Evolutionary conservation across 2,797 vertebrate genomes (phyloP), one percentile per base, ranked within the genome.

Genomic region (Diplodus puntazzo): DNA sequence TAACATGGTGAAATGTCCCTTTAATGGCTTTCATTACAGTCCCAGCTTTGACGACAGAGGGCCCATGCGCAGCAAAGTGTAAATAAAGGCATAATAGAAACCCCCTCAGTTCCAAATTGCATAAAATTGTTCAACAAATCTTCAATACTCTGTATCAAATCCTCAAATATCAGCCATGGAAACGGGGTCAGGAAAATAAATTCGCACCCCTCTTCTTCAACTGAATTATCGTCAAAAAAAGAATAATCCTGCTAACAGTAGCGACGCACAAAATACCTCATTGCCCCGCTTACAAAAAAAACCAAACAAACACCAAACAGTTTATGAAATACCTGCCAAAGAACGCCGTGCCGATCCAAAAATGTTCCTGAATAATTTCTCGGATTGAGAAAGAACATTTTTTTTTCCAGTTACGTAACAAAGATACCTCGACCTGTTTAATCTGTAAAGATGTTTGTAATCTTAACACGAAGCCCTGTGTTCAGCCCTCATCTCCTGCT

Each of bases 101-200:
- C 34, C 50, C 53, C 30, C 69, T 69, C 39, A 53, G 3, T 73
- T 75, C 42, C 61, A 73, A 88, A 84, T 69, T 76, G 70, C 80
- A 87, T 88, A 52, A 78, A 86, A 85, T 78, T 86, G 77, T 79
- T 81, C 18, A 63, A 80, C 62, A 75, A 73, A 78, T 84, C 57
- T 84, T 65, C 84, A 81, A 87, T 75, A 54, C 55, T 82, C 63
- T 80, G 64, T 80, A 67, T 80, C 71, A 78, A 88, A 86, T 88
- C 80, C 75, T 58, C 16, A 77, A 70, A 82, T 61, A 73, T 75
- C 77, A 73, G 70, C 72, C 83, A 77, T 85, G 71, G 70, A 88
- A 91, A 89, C 30, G 54, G 77, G 82, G 73, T 83, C 75, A 60
- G 30, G 61, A 65, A 85, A 87, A 21, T 54, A 84, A 87, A 64